These are phyloP conservation scores for Lasiommata megera DNA, from an alignment of 2,888 invertebrate species.

Conservation along the genomic window DNA sequence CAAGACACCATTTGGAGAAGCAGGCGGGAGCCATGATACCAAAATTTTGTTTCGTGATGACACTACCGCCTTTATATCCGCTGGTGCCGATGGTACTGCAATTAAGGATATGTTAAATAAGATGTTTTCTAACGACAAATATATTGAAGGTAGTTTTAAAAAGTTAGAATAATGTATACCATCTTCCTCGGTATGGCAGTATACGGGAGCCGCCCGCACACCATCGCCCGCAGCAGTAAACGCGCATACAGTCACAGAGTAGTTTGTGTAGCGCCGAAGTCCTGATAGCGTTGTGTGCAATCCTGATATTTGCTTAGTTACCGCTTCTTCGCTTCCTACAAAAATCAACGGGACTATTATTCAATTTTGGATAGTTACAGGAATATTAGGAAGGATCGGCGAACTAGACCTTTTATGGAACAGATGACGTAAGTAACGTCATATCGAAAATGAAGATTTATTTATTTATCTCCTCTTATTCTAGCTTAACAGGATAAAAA, in stretches of 20 bases:
- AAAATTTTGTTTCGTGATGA: conserved; percentile 92
- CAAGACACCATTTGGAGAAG: conserved; percentile 90
- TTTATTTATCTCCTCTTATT: too few relatives aligned
- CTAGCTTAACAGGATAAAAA: too few relatives aligned
- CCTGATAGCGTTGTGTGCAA: conserved; percentile 87
- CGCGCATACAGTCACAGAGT: conserved; percentile 94
- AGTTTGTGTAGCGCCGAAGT: conserved; percentile 93
- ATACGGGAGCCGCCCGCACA: conserved; percentile 90
- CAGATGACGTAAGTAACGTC: too few relatives aligned
- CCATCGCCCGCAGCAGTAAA: conserved; percentile 95
- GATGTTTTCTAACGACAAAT: neutral
- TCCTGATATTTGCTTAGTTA: conserved; percentile 88
- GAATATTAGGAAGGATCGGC: too few relatives aligned
- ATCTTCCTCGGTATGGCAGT: conserved; percentile 94
- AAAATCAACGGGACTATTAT: neutral
- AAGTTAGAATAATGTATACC: conserved; percentile 68
- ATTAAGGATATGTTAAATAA: conserved; percentile 30
- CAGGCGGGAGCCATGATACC: conserved; percentile 94
- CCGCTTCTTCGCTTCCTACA: conserved; percentile 86
- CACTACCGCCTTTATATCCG: conserved; percentile 94
- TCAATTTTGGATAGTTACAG: too few relatives aligned
- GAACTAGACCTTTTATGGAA: too few relatives aligned
- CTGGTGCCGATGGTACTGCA: conserved; percentile 93
- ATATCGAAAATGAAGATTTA: too few relatives aligned
- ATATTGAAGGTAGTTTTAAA: neutral